phyloP scores from a whole-genome alignment of 2,797 vertebrate genomes.

The Cynopterus sphinx region DNA sequence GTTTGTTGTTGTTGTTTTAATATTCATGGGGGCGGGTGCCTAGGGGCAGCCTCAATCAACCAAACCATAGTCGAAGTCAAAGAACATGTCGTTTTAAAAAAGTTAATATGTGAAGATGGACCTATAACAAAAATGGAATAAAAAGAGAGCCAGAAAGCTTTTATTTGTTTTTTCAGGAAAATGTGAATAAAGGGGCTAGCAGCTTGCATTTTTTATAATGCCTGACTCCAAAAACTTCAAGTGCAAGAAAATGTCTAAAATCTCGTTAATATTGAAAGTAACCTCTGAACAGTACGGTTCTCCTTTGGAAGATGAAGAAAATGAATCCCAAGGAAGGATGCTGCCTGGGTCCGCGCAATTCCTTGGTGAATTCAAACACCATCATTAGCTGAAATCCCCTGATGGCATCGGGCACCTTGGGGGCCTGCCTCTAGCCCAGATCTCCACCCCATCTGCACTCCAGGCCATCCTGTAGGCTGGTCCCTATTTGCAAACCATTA shows the following conservation, averaged over 20 bases:
- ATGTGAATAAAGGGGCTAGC: not conserved
- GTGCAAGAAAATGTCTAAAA: not conserved
- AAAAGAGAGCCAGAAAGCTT: not conserved
- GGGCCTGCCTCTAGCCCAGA: not conserved
- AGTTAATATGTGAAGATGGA: not conserved
- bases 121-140: constrained; percentile 26
- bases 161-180: constrained; percentile 23
- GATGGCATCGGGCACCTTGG: not conserved
- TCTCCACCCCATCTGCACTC: not conserved
- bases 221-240: constrained; percentile 9
- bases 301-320: constrained; percentile 21
- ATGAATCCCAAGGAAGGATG: not conserved
- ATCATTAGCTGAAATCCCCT: not conserved
- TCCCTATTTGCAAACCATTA: not conserved
- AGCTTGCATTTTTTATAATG: not conserved
- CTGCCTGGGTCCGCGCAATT: not conserved
- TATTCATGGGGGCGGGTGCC: not conserved
- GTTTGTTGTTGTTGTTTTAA: constrained; percentile 31
- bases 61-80: not conserved
- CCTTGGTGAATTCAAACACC: not conserved
- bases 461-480: not conserved
- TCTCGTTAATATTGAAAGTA: constrained; percentile 41
- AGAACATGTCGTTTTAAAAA: not conserved
- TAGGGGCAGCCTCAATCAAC: not conserved
- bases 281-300: not conserved